Percentiles rank a stretch among this genome's conserved stretches.
Conservation (phyloP, 2,888 invertebrate genomes). For the Chydorus sphaericus region DNA sequence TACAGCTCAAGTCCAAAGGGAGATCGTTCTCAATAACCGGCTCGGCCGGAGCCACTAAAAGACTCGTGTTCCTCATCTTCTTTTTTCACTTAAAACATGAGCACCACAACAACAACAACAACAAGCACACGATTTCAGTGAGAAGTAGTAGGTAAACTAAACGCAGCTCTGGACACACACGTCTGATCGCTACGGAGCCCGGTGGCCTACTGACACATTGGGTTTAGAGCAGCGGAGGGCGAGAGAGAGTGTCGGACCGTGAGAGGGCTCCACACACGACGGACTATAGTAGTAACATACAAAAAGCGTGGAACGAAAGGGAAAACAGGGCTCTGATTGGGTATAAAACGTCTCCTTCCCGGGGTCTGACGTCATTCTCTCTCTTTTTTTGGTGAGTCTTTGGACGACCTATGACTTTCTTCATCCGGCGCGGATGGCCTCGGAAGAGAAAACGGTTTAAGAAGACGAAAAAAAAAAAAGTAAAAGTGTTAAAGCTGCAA, state of each 20-base stretch:
- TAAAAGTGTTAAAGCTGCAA: no score
- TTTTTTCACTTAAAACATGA: background rate
- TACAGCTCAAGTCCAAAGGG: conserved; percentile 63
- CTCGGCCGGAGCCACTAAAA: conserved; percentile 13
- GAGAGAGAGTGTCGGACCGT: background rate
- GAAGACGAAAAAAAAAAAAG: no score
- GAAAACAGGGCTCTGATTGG: no score
- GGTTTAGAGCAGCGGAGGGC: background rate
- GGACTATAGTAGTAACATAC: background rate
- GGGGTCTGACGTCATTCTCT: no score
- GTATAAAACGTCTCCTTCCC: no score
- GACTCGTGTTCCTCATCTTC: conserved; percentile 23
- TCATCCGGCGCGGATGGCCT: no score
- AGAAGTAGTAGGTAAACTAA: background rate
- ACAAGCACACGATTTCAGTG: background rate
- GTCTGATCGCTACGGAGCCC: conserved; percentile 5
- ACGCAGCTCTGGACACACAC: background rate
- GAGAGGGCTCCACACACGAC: no score
- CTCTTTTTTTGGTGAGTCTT: no score
- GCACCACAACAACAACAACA: background rate
- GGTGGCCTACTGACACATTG: conserved; percentile 13
- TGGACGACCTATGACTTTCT: no score
- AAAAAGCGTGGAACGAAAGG: background rate
- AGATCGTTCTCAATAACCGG: conserved; percentile 37
- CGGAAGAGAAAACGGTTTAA: no score